A percentile compares a stretch with the other conserved stretches of the same genome.
phyloP scores from a whole-genome alignment of 2,888 invertebrate genomes.

The Drosophila heteroneura region DNA sequence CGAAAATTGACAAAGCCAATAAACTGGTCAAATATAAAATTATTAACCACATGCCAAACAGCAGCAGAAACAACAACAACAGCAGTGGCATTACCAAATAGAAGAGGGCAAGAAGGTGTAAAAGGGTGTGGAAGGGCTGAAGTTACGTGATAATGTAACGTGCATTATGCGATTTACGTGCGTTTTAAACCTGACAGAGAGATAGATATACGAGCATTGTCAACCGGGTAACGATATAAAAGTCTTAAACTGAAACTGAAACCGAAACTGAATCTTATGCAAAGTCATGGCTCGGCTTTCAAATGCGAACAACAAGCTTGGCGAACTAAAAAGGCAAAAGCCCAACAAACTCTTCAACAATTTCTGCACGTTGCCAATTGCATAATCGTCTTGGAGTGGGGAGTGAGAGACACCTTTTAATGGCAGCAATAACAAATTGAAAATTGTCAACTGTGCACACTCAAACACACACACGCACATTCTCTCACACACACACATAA shows the following conservation, averaged over 20 bases:
- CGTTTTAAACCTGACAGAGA: slow-evolving; percentile 39
- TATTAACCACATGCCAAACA: slow-evolving; percentile 48
- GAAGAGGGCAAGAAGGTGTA: slow-evolving; percentile 30
- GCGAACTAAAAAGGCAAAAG: slow-evolving; percentile 52
- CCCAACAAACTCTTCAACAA: slow-evolving; percentile 59
- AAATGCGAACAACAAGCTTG: slow-evolving; percentile 55
- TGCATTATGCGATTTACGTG: slow-evolving; percentile 77
- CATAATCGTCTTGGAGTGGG: slow-evolving; percentile 50
- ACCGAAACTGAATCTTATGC: slow-evolving; percentile 72
- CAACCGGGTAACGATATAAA: slow-evolving; percentile 49
- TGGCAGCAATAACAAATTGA: slow-evolving; percentile 71
- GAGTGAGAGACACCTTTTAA: slow-evolving; percentile 64
- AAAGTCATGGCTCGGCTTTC: slow-evolving; percentile 75
- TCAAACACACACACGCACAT: slow-evolving; percentile 18
- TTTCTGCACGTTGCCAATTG: slow-evolving; percentile 79
- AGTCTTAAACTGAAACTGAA: slow-evolving; percentile 32
- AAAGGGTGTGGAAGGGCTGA: background rate
- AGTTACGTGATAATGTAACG: slow-evolving; percentile 66
- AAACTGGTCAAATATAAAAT: slow-evolving; percentile 32
- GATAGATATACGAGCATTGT: slow-evolving; percentile 46
- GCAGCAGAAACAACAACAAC: slow-evolving; percentile 22
- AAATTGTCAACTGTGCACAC: slow-evolving; percentile 69
- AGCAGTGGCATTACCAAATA: slow-evolving; percentile 35
- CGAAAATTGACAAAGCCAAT: slow-evolving; percentile 69
- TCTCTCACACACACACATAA: slow-evolving; percentile 23